phyloP scores from a whole-genome alignment of 2,888 invertebrate genomes.

The Ephialtes manifestator region DNA sequence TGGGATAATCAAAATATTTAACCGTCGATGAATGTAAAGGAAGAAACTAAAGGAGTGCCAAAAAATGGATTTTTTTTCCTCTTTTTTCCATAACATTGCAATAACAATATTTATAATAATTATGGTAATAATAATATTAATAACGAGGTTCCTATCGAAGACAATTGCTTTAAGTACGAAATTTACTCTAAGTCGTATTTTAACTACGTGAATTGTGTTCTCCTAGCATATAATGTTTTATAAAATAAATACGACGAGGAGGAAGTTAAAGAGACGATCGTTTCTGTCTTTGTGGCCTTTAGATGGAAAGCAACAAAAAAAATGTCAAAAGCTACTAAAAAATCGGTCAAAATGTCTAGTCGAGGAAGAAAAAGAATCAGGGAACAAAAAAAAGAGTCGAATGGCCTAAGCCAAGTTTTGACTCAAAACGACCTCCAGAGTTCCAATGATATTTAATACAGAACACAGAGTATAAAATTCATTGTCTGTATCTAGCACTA shows the following conservation, averaged over 20 bases:
- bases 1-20: slow-evolving; percentile 47
- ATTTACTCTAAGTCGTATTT: slow-evolving; percentile 45
- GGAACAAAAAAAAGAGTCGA: slow-evolving; percentile 5
- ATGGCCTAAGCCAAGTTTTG: not conserved
- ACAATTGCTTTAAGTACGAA: slow-evolving; percentile 61
- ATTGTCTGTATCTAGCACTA: not conserved
- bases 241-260: slow-evolving; percentile 5
- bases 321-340: slow-evolving; percentile 38
- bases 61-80: slow-evolving; percentile 32
- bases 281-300: slow-evolving; percentile 34
- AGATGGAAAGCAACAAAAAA: slow-evolving; percentile 21
- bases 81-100: slow-evolving; percentile 7
- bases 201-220: slow-evolving; percentile 35
- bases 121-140: slow-evolving; percentile 22
- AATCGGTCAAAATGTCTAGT: slow-evolving; percentile 48
- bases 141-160: slow-evolving; percentile 65
- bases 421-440: not conserved
- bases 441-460: slow-evolving; percentile 24
- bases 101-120: slow-evolving; percentile 21
- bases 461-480: slow-evolving; percentile 31
- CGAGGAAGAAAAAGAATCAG: not conserved
- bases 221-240: not conserved
- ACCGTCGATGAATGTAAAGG: not conserved
- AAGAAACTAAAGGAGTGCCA: slow-evolving; percentile 50
- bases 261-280: not conserved